Evolutionary conservation across 2,113 vertebrate species (phyloP), one percentile per base, ranked within the genome.

Genomic region (Gymnobelideus leadbeateri): DNA sequence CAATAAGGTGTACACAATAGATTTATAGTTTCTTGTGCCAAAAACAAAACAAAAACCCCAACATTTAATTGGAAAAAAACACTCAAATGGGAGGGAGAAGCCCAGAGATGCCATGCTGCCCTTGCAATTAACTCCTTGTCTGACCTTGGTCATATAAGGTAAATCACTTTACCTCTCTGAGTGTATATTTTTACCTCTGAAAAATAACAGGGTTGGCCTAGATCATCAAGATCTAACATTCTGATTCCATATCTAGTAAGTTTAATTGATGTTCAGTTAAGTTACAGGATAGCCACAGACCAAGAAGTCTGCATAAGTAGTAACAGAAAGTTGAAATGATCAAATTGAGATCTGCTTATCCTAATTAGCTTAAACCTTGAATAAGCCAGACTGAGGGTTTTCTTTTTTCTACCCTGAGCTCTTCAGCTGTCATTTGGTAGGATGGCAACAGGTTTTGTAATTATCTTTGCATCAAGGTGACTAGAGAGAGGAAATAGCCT

Each of bases 251-350:
- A 46, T 77, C 50, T 93, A 23, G 31, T 53, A 19, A 37, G 31
- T 0, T 16, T n/a, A 61, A 31, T 47, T 95, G 10, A 19, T 89
- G 61, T 55, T 90, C 43, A 89, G 24, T 51, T 90, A 46, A 0
- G 47, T 25, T 61, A 26, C 10, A 51, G 89, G 7, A 43, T 16
- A 95, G 1, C 9, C 54, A 68, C 92, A 8, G 2, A 91, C 43
- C 92, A 91, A 93, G 51, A 90, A 92, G 51, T 52, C 31, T n/a
- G 93, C 93, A 89, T 61, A 94, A 89, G 91, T 54, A 96, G 54
- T 89, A 89, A 90, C 28, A 28, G 93, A 94, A 96, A 93, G 2
- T 84, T 84, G 47, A 91, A 89, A 50, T 77, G 51, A 25, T 57
- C 28, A 49, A 26, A 93, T 0, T 47, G 0, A 12, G 91, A 43